These are phyloP conservation scores for Coracias cyanogaster DNA, from an alignment of 2,797 vertebrate genomes.

Conservation along the genomic window DNA sequence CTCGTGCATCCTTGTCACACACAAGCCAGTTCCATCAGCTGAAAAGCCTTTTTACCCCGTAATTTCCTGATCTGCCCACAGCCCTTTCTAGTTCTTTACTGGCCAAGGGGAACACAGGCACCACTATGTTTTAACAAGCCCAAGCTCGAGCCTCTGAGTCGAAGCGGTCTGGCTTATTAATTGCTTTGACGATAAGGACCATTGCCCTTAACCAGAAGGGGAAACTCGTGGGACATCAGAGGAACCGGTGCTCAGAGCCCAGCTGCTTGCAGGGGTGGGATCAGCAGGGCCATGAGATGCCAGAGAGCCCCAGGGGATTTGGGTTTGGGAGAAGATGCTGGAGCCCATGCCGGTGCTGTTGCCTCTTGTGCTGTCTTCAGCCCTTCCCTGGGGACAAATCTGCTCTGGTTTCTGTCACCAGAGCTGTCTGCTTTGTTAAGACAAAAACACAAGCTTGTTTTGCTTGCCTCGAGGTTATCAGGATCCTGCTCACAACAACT, in stretches of 20 bases:
- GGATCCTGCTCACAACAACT: neutral
- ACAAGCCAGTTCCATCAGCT: neutral
- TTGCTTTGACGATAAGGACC: neutral
- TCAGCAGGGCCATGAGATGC: neutral
- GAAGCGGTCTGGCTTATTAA: neutral
- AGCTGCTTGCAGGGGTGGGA: rapidly evolving
- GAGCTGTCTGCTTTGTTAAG: neutral
- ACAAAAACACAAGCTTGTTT: neutral
- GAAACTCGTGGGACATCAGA: neutral
- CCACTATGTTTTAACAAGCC: neutral
- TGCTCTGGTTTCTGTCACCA: conserved; percentile 6
- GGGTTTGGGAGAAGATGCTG: neutral
- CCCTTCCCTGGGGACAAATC: neutral
- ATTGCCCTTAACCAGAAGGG: neutral
- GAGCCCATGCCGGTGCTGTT: neutral
- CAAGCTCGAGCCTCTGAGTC: neutral
- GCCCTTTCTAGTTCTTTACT: neutral
- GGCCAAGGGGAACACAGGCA: neutral
- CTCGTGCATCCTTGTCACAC: neutral
- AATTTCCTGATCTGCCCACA: neutral
- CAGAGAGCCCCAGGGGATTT: neutral
- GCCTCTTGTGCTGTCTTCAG: neutral
- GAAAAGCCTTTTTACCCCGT: neutral
- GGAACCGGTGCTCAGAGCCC: neutral
- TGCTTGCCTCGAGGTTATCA: neutral